Base-by-base conservation (phyloP, 1,140 invertebrate genomes). In the Bombyx mandarina region DNA sequence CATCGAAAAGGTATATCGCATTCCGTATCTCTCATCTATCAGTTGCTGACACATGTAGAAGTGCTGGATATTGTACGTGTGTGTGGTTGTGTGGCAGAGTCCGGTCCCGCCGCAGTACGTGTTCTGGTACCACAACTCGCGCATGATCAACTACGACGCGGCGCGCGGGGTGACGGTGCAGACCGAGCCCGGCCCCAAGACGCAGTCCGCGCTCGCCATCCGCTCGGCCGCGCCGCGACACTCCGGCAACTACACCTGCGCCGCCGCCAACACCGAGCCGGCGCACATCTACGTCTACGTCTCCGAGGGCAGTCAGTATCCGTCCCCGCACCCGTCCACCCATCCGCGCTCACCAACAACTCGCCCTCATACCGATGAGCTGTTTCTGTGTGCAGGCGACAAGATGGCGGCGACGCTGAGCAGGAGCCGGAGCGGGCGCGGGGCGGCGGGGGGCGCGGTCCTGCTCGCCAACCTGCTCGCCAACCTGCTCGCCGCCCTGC, bases 221-320 rank as follows among this genome's bases (percentile, higher is more conserved):
- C 90, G 91, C 54, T 92, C 94, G 70, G 95, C 95, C 52, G 91
- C 93, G 71, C 93, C 95, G 71, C 90, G 91, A 45, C 95, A 97
- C 88, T 95, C 95, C 63, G 95, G 95, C 69, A 96, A 97, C 90
- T 97, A 97, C 86, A 95, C 95, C 54, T 97, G 95, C 89, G 92
- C 91, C 77, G 94, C 95, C 57, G 93, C 94, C 69, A 96, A 96
- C 86, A 95, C 95, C 58, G 94, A 96, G 84, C 92, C 94, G 63
- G 94, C 95, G 62, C 95, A 93, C 76, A 96, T 96, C 70, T 94
- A 92, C 80, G 95, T 97, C 71, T 96, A 96, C 82, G 95, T 97
- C 66, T 94, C 95, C 12, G 94, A 96, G 92, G 95, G 95, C 94
- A 90, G 89, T 88, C 61, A 64, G 75, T 86, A 56, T 57, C 56